Base-by-base conservation (phyloP, 64 coral and sea anemone species). In the Montipora efflorescens region DNA sequence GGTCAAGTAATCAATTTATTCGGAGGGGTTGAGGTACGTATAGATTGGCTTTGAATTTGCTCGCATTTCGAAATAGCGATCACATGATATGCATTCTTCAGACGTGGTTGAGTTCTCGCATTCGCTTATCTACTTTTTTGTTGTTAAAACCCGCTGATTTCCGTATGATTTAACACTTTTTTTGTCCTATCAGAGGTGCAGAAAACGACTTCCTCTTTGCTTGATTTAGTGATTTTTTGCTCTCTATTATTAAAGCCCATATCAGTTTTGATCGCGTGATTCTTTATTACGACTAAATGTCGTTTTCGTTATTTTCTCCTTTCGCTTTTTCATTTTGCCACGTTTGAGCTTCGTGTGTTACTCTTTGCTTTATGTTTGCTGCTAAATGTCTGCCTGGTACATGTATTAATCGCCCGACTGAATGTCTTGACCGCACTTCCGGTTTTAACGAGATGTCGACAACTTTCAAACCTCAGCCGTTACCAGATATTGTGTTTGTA, bases 11-110 rank as follows among this genome's bases (percentile, higher is more conserved):
- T 97, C 19, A 69, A 92, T 95, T 75, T 97, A 47, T 97, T 97
- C 82, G 96, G 93, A 61, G 95, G 95, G 89, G 92, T 97, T 18
- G 95, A 97, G 95, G 95, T 97, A 20, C 81, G 77, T 51, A 80
- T 80, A 79, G 74, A 83, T 69, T 84, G 8, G 59, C n/a, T 9
- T 28, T 58, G 36, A 4, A 77, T 25, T 4, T 59, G 58, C n/a
- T 11, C 10, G 36, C 44, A n/a, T 71, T 7, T 15, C 4, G 21
- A 20, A 71, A 20, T 71, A 1, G 4, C 48, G 47, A 76, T 46
- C 74, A 76, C 46, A 78, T 48, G 76, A 48, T 5, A 14, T 78
- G 15, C 14, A 2, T 46, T 76, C 23, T 44, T 4, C 74, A 49
- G 76, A 78, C 76, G 49, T 45, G 3, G 36, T 13, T 25, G 75